Conservation (phyloP, 2,113 vertebrate species). For the Pycnonotus jocosus region DNA sequence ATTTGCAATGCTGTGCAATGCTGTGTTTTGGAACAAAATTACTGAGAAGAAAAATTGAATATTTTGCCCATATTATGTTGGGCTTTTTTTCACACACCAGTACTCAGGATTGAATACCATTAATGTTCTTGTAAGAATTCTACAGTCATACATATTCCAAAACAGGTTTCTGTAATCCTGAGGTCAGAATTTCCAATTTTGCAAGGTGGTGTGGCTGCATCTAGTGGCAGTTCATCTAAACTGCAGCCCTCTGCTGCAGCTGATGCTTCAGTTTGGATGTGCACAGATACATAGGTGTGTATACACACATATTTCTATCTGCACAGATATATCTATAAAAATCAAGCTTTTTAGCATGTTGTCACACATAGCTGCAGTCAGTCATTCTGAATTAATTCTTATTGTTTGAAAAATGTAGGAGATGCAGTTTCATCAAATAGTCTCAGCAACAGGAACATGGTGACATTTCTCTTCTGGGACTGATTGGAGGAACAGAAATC, state of each 20-base stretch:
- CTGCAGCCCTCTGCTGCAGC: not conserved
- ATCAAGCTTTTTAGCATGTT: not conserved
- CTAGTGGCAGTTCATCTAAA: slow-evolving; percentile 31
- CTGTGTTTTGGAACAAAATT: not conserved
- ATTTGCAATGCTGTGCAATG: not conserved
- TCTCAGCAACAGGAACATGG: not conserved
- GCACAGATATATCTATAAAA: not conserved
- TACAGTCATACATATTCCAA: not conserved
- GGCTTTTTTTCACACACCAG: not conserved
- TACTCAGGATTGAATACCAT: not conserved
- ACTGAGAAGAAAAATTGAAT: not conserved
- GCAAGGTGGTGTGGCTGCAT: slow-evolving; percentile 45
- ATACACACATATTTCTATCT: not conserved
- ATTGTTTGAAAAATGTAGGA: not conserved
- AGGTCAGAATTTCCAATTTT: not conserved
- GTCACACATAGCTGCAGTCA: not conserved
- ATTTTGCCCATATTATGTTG: not conserved
- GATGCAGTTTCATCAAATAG: not conserved
- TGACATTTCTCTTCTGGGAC: not conserved
- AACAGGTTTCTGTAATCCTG: not conserved
- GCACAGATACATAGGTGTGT: not conserved
- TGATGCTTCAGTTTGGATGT: not conserved
- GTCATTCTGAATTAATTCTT: not conserved
- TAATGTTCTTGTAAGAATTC: not conserved
- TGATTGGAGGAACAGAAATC: not conserved